Evolutionary conservation across 1,140 invertebrate species (phyloP), one percentile per base, ranked within the genome.

Genomic region (Augochlora pura): DNA sequence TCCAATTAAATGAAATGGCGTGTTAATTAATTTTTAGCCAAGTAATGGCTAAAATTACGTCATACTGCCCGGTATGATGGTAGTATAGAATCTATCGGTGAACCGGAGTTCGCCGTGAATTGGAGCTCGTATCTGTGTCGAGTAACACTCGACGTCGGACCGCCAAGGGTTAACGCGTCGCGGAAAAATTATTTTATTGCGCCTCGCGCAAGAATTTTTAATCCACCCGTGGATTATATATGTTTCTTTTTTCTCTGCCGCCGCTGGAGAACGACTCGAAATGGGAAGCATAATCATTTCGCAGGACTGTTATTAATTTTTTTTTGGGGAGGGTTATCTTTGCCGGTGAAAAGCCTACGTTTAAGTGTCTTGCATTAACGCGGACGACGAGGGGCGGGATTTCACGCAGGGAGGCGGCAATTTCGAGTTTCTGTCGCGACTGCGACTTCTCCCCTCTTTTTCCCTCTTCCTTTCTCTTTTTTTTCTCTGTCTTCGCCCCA

Each of bases 371-470:
- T 39, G 42, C 54, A 76, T 62, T 76, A 85, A 82, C 67, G 67
- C 27, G 23, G 54, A 54, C 60, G 32, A 49, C 71, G 77, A 60
- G 67, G 80, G 80, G 74, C 49, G 74, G 77, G 77, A 83, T 77
- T 86, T 80, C 69, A 86, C 65, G 81, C 74, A 80, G 73, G 84
- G 81, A 64, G 73, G 64, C 76, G 80, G 85, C 77, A 86, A 86
- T 86, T 86, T 86, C 72, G 76, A 79, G 80, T 86, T 86, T 85
- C 80, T 82, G 77, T 62, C 80, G 46, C 85, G 64, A 42, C 42
- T 10, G 32, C 32, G 32, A 32, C 32, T 12, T 42, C 39, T 42
- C 12, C 8, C 12, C 42, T 10, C 8, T 46, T 0, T 42, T 10
- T 42, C 39, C 10, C 39, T 42, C 39, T 42, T n/a, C n/a, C n/a